Evolutionary conservation across 1,140 invertebrate species (phyloP), one percentile per base, ranked within the genome.

Genomic region (Leptonema lineaticorne): DNA sequence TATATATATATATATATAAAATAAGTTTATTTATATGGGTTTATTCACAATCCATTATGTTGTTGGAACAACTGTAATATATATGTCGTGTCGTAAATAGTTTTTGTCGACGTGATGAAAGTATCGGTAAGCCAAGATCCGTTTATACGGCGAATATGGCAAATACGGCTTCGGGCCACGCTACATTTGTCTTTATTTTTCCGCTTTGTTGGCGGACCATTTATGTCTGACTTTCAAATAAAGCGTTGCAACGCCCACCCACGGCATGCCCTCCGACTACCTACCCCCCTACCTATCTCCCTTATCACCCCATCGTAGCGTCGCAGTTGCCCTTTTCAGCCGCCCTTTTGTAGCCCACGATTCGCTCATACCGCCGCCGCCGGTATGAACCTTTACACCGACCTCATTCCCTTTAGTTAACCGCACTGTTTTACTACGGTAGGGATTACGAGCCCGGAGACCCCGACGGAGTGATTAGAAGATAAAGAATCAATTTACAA

Each of bases 221-320:
- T 71, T 71, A 71, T 63, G 70, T 71, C 70, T 71, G 70, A 71
- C 70, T 67, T 71, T 71, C 66, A 68, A 71, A 71, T 71, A 71
- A 71, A 71, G 70, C 64, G 64, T 62, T 71, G 69, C 67, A 71
- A 60, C 60, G 56, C 29, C 30, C 27, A n/a, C 53, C 28, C 30
- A 2, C 63, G n/a, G n/a, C n/a, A 14, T 30, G 16, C 48, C 22
- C 27, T 57, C 45, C 14, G 27, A 30, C 59, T 45, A 45, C 29
- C n/a, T 24, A 58, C 56, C 26, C n/a, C n/a, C n/a, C n/a, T n/a
- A n/a, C n/a, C 56, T 22, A 7, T 16, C 56, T 11, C 6, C 37
- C 11, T 16, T 20, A 14, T 46, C 9, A 9, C 24, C 29, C 3
- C 56, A 11, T 58, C 53, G 6, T n/a, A 20, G 5, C 29, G 11